phyloP scores from a whole-genome alignment of 1,140 invertebrate species.

The Bicyclus anynana region DNA sequence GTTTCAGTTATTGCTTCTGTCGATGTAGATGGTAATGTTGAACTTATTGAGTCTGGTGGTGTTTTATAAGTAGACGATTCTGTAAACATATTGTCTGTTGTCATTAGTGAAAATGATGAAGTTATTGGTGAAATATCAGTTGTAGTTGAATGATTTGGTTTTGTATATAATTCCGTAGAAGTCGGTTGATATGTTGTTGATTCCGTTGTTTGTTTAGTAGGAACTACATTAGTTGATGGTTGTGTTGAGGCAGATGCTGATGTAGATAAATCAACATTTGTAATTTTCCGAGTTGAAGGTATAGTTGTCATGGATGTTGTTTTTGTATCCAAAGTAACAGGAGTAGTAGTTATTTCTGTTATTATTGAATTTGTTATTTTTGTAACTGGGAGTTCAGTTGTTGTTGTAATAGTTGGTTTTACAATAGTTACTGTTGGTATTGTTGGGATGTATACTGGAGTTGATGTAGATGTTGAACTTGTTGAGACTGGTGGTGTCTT shows the following conservation, averaged over 20 bases:
- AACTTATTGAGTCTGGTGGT: no score
- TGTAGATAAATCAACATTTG: not conserved
- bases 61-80: no score
- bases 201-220: not conserved
- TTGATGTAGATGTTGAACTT: no score
- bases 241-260: not conserved
- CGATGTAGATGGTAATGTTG: no score
- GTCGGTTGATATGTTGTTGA: not conserved
- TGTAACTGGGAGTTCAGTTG: not conserved
- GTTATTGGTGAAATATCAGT: not conserved
- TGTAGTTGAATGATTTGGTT: not conserved
- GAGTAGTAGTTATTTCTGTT: not conserved
- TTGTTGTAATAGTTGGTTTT: no score
- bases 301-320: no score
- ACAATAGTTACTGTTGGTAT: no score
- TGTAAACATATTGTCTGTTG: no score
- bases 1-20: no score
- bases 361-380: not conserved
- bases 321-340: no score
- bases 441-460: no score
- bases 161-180: not conserved
- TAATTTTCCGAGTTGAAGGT: not conserved
- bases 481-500: no score
- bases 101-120: not conserved
- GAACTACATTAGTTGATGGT: not conserved